phyloP scores from a whole-genome alignment of 2,888 invertebrate species.

The Drosophila anomalipes region DNA sequence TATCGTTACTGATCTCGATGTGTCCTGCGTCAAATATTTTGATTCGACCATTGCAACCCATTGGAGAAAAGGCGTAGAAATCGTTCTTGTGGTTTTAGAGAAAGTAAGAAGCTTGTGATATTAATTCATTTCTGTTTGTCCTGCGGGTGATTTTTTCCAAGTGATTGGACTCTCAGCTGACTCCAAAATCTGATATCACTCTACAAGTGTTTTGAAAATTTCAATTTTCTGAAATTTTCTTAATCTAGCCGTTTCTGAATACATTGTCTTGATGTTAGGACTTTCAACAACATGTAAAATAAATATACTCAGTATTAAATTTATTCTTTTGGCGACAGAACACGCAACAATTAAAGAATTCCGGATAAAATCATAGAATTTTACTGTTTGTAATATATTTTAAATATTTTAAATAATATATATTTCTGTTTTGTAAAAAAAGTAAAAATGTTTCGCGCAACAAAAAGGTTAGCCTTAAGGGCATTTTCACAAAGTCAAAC shows the following conservation, averaged over 20 bases:
- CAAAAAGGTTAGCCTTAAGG: slow-evolving; percentile 38
- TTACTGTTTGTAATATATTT: slow-evolving; percentile 11
- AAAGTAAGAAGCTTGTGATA: not conserved
- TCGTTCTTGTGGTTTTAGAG: not conserved
- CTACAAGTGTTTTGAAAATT: rapidly evolving
- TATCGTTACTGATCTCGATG: not conserved
- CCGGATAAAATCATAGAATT: slow-evolving; percentile 42
- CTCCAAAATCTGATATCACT: not conserved
- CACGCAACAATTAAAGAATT: slow-evolving; percentile 62
- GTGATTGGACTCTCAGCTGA: not conserved
- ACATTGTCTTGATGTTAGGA: not conserved
- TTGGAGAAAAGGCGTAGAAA: not conserved
- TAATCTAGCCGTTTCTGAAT: slow-evolving; percentile 28
- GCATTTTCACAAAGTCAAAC: slow-evolving; percentile 3
- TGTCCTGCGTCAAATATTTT: not conserved
- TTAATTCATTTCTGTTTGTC: not conserved
- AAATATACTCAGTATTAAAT: slow-evolving; percentile 45
- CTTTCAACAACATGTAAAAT: not conserved
- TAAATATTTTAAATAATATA: slow-evolving; percentile 20
- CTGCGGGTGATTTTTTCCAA: not conserved
- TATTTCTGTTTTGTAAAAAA: slow-evolving; percentile 18
- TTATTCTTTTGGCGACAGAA: slow-evolving; percentile 62
- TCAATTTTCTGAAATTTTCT: not conserved
- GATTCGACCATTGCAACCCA: not conserved
- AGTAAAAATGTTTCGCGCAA: slow-evolving; percentile 57